Percentiles rank a stretch among this genome's conserved stretches.
These are phyloP conservation scores for Tenualosa thibaudeaui DNA, from an alignment of 2,797 vertebrate species.

Conservation along the genomic window DNA sequence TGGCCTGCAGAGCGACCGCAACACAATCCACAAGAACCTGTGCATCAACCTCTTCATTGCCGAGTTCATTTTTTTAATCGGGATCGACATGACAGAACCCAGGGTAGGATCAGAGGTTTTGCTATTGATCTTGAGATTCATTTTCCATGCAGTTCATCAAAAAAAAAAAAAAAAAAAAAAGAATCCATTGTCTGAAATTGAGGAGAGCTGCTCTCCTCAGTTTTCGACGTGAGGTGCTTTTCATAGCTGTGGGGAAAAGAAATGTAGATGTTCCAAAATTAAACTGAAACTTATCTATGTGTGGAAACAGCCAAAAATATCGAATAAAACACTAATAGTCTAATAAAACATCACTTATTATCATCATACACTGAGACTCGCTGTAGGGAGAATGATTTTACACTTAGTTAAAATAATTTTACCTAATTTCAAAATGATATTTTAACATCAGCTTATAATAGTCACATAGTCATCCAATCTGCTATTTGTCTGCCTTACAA, in stretches of 20 bases:
- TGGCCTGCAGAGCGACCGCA: conserved; percentile 96
- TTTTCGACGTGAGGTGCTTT: conserved; percentile 63
- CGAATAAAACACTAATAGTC: background rate
- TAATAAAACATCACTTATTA: background rate
- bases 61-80: conserved; percentile 97
- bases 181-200: conserved; percentile 56
- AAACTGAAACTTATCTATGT: background rate
- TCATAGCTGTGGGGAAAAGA: conserved; percentile 28
- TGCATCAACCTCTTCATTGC: conserved; percentile 99
- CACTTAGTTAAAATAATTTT: background rate
- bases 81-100: conserved; percentile 94
- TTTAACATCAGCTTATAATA: background rate
- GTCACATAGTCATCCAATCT: background rate
- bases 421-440: background rate
- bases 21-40: conserved; percentile 99
- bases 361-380: conserved; percentile 16
- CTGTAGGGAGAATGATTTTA: background rate
- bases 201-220: conserved; percentile 69
- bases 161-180: conserved; percentile 51
- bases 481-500: background rate
- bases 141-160: conserved; percentile 51
- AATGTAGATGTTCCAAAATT: background rate
- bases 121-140: conserved; percentile 53
- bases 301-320: background rate
- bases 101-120: conserved; percentile 77